Percentiles rank a stretch among this genome's conserved stretches.
These are phyloP conservation scores for Onychomys torridus DNA, from an alignment of 2,797 vertebrate genomes.

Conservation along the genomic window DNA sequence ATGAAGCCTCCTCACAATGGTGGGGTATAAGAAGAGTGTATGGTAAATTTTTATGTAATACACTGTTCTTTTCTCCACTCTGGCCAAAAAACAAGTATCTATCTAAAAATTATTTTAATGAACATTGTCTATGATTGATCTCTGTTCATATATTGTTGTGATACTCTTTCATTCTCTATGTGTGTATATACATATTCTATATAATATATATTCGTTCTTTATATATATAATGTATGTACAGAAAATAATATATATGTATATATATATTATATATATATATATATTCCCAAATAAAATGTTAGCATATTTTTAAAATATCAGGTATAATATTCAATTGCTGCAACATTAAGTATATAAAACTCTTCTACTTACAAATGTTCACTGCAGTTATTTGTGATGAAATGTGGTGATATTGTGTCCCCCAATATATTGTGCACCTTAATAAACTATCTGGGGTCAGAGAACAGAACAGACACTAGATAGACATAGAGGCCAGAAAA, in stretches of 20 bases:
- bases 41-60: background rate
- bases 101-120: background rate
- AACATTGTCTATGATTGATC: background rate
- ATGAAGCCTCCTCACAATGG: background rate
- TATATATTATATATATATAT: background rate
- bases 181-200: background rate
- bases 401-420: too few relatives aligned
- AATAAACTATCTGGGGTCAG: too few relatives aligned
- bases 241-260: background rate
- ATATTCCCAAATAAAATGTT: background rate
- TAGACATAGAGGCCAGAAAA: too few relatives aligned
- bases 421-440: too few relatives aligned
- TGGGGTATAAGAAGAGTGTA: rapidly evolving
- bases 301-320: background rate
- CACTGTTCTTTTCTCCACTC: background rate
- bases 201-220: background rate
- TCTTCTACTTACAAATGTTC: background rate
- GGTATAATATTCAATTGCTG: background rate
- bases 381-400: background rate
- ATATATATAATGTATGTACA: background rate
- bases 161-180: background rate
- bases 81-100: conserved; percentile 3
- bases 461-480: too few relatives aligned
- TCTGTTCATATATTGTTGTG: background rate
- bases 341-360: background rate